These are phyloP conservation scores for Cephus runcator DNA, from an alignment of 2,888 invertebrate species.

Conservation along the genomic window DNA sequence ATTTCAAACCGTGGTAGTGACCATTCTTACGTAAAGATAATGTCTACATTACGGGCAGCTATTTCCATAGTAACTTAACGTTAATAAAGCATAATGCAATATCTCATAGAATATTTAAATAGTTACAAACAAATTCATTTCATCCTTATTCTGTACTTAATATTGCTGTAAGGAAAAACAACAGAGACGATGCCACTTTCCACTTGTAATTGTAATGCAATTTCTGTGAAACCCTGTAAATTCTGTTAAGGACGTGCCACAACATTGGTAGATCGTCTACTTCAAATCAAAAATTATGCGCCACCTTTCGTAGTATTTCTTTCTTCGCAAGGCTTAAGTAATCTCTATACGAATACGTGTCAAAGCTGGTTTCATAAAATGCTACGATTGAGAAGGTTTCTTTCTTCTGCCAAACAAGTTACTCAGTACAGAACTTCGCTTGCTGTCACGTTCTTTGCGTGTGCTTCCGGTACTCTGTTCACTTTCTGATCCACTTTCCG, in stretches of 20 bases:
- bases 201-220: background rate
- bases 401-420: constrained; percentile 61
- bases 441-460: constrained; percentile 61
- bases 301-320: background rate
- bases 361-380: constrained; percentile 7
- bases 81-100: constrained; percentile 9
- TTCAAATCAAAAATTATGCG: background rate
- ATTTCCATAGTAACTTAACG: constrained; percentile 3
- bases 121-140: constrained; percentile 12
- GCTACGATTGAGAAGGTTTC: constrained; percentile 60
- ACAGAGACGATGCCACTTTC: background rate
- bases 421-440: constrained; percentile 59
- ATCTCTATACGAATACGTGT: background rate
- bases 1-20: constrained; percentile 47
- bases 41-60: background rate
- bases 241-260: background rate
- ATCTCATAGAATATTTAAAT: constrained; percentile 12
- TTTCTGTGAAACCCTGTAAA: background rate
- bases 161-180: constrained; percentile 1
- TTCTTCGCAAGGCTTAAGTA: background rate
- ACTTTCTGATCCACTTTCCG: constrained; percentile 63
- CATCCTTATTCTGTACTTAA: background rate
- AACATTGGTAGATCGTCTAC: background rate
- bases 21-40: background rate
- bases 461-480: constrained; percentile 63